Conservation (phyloP, 2,888 invertebrate genomes). For the Acrocyrtus sp. region DNA sequence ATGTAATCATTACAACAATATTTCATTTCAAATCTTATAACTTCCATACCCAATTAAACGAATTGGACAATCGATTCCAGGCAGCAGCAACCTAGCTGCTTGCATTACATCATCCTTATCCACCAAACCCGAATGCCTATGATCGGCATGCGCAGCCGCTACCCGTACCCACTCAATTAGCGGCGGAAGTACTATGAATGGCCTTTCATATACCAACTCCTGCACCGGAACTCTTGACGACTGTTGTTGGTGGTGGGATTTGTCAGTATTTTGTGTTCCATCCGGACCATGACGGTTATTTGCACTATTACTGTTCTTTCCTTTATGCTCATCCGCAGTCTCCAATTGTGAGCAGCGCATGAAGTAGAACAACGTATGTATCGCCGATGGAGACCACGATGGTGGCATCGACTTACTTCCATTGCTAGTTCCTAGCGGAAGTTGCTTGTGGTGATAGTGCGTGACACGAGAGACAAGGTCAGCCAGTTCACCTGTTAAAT, state of each 20-base stretch:
- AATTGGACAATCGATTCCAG: constrained; percentile 90
- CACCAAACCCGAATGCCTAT: constrained; percentile 79
- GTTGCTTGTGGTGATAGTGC: constrained; percentile 62
- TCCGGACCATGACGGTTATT: not conserved
- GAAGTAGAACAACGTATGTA: constrained; percentile 87
- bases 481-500: constrained; percentile 55
- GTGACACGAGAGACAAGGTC: constrained; percentile 62
- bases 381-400: constrained; percentile 72
- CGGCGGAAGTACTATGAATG: constrained; percentile 88
- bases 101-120: constrained; percentile 90
- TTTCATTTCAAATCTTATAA: constrained; percentile 4
- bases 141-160: constrained; percentile 82
- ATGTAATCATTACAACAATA: not conserved
- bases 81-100: constrained; percentile 84
- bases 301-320: constrained; percentile 10
- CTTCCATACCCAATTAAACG: constrained; percentile 76
- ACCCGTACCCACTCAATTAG: constrained; percentile 91
- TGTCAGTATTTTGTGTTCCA: not conserved
- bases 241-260: constrained; percentile 38
- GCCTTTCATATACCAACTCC: constrained; percentile 85
- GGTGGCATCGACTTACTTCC: constrained; percentile 58
- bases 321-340: constrained; percentile 58
- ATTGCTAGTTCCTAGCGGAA: constrained; percentile 56
- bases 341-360: constrained; percentile 84
- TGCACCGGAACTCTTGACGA: constrained; percentile 71